Evolutionary conservation across 2,888 invertebrate genomes (phyloP).

Genomic region (Mythimna pallens): DNA sequence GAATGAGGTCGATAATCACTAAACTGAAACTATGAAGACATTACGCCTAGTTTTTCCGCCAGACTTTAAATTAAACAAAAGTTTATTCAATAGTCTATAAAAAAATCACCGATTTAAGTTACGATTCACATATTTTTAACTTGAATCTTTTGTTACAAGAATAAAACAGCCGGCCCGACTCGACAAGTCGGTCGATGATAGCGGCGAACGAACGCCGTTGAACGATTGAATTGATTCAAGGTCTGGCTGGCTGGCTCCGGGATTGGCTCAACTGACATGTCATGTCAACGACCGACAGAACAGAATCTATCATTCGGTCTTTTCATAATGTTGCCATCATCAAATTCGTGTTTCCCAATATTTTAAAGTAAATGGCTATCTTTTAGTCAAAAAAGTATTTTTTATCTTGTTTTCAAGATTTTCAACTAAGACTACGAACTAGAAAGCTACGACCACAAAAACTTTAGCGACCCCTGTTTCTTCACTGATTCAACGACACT

Average conservation of each 20-base stretch:
- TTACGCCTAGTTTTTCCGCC: slow-evolving; percentile 35
- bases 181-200: slow-evolving; percentile 40
- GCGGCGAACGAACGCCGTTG: slow-evolving; percentile 27
- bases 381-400: background rate
- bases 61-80: slow-evolving; percentile 38
- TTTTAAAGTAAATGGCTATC: background rate
- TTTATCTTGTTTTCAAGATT: background rate
- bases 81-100: slow-evolving; percentile 46
- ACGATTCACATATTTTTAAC: slow-evolving; percentile 75
- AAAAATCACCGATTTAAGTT: slow-evolving; percentile 74
- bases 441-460: background rate
- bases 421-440: background rate
- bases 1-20: slow-evolving; percentile 74
- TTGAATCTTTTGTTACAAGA: slow-evolving; percentile 42
- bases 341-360: background rate
- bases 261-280: slow-evolving; percentile 18
- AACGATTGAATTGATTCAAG: slow-evolving; percentile 24
- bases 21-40: slow-evolving; percentile 35
- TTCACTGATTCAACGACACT: background rate
- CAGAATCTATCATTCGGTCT: slow-evolving; percentile 34
- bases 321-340: slow-evolving; percentile 31
- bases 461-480: background rate
- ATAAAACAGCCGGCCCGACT: slow-evolving; percentile 28
- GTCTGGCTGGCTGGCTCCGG: background rate
- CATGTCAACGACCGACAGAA: slow-evolving; percentile 32